Evolutionary conservation across 1,140 invertebrate species (phyloP), one percentile per base, ranked within the genome.

Genomic region (Ceratosolen solmsi): DNA sequence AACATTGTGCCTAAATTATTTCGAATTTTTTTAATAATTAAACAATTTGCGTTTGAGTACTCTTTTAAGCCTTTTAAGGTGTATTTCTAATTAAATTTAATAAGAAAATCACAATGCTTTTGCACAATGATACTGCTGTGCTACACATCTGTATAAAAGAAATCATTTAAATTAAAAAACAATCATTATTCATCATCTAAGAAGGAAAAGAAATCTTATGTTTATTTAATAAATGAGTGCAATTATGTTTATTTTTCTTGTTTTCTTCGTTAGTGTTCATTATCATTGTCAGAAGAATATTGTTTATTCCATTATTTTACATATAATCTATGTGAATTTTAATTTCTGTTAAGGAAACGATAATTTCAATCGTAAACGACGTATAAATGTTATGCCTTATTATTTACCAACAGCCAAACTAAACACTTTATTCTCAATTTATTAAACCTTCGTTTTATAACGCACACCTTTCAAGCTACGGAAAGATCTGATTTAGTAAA

Each of bases 291-390:
- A 63, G 51, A 71, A 49, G 54, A 71, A 65, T 77, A 71, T 46
- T 49, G 27, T 76, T 77, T 82, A 76, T 76, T 75, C 38, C 49
- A 77, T 46, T 46, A 71, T 49, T 49, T 60, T 71, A 51, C 73
- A 33, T 72, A 82, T 82, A 82, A 78, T 78, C 25, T 82, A 82
- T 82, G 25, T 72, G 78, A 78, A 82, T 77, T 82, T n/a, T 77
- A 82, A 82, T 73, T 30, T 72, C 36, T 78, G 80, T 82, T 78
- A 78, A 78, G 51, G 41, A 78, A 77, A 65, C 27, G 41, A 68
- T 63, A 72, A 63, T 33, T 77, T 58, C 25, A 54, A 82, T 49
- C 60, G 36, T 76, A 58, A 75, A 56, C 60, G 51, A 60, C 41
- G 49, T 82, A 54, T 76, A 82, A 82, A 73, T 78, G 75, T 72